Conservation (phyloP, 2,797 vertebrate genomes). For the Orestias chungarensis region DNA sequence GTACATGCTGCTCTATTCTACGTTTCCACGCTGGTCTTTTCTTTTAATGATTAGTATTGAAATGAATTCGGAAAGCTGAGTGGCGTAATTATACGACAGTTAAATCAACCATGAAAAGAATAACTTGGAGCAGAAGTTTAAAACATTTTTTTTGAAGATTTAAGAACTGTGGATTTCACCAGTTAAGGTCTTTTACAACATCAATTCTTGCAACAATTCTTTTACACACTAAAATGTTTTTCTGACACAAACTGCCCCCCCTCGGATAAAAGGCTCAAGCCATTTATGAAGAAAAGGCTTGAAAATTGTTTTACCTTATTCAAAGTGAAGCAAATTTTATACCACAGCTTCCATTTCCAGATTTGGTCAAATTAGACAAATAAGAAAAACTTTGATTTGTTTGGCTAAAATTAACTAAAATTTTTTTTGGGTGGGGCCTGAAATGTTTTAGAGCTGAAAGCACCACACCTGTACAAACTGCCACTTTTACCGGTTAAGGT, state of each 20-base stretch:
- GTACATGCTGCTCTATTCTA: neutral
- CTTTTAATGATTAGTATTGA: neutral
- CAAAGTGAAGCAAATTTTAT: neutral
- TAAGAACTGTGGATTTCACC: neutral
- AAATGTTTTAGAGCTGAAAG: neutral
- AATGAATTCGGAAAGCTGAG: neutral
- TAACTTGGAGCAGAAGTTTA: neutral
- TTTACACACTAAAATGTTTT: neutral
- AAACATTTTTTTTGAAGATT: neutral
- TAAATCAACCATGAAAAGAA: neutral
- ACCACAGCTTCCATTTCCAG: neutral
- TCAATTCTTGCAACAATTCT: neutral
- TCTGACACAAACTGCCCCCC: neutral
- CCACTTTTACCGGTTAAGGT: neutral
- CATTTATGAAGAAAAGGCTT: neutral
- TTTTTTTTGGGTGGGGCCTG: no score
- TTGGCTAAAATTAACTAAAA: neutral
- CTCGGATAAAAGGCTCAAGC: neutral
- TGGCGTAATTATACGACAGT: neutral
- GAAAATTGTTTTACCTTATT: neutral
- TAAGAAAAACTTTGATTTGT: neutral
- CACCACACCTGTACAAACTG: neutral
- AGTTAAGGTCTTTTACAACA: neutral
- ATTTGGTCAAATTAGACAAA: no score
- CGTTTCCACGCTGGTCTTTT: neutral